These are phyloP conservation scores for Calosoma granatense DNA, from an alignment of 1,140 invertebrate species.

Conservation along the genomic window DNA sequence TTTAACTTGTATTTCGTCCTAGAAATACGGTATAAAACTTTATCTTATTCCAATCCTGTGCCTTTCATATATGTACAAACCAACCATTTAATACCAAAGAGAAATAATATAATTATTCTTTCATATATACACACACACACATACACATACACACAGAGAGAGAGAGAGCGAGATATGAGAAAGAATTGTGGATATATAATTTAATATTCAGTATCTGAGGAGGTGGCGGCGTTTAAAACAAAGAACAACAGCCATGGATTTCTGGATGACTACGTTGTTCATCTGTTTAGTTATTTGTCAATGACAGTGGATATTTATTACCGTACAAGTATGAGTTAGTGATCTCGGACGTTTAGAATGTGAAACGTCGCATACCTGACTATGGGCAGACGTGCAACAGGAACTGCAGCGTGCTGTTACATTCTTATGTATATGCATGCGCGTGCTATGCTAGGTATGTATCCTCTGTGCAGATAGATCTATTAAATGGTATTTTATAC, in stretches of 20 bases:
- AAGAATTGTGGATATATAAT: no score
- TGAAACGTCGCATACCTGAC: not conserved
- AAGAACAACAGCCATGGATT: not conserved
- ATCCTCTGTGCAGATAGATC: not conserved
- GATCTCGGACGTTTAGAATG: not conserved
- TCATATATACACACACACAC: no score
- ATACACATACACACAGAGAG: no score
- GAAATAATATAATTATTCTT: not conserved
- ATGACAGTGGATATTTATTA: slow-evolving; percentile 8
- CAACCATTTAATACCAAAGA: not conserved
- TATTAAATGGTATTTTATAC: slow-evolving; percentile 5
- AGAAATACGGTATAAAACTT: no score
- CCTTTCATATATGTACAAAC: not conserved
- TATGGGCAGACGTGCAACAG: not conserved
- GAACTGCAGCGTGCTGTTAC: not conserved
- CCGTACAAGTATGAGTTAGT: not conserved
- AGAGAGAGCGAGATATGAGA: no score
- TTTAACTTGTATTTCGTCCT: no score
- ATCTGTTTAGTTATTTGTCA: slow-evolving; percentile 4
- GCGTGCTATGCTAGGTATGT: not conserved
- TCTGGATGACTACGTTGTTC: not conserved
- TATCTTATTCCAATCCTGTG: not conserved
- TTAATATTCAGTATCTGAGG: not conserved
- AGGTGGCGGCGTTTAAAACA: slow-evolving; percentile 2
- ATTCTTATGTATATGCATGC: not conserved